Percentiles rank a stretch among this genome's conserved stretches.
Evolutionary conservation across 1,140 invertebrate genomes (phyloP).

Genomic region (Mizuhopecten yessoensis): DNA sequence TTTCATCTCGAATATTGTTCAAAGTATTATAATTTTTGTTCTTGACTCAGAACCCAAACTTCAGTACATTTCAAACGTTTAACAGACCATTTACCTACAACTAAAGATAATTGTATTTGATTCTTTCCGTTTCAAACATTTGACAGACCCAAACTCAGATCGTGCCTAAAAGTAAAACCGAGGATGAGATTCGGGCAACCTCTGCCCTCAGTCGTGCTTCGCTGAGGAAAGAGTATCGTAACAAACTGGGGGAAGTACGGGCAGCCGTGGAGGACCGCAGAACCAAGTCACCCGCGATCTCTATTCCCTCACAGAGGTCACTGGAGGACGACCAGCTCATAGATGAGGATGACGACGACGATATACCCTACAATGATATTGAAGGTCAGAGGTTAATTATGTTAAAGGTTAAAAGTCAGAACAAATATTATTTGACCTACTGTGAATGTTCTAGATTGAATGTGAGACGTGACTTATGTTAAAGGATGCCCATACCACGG

Average conservation of each 20-base stretch:
- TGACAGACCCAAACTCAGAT: constrained; percentile 60
- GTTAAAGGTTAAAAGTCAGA: too few species aligned
- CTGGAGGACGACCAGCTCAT: constrained; percentile 75
- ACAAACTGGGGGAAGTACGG: constrained; percentile 72
- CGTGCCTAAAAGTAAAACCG: constrained; percentile 53
- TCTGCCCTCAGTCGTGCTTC: constrained; percentile 75
- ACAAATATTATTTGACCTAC: too few species aligned
- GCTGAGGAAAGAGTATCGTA: constrained; percentile 71
- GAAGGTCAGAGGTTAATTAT: neutral
- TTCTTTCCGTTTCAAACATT: neutral
- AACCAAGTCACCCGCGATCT: constrained; percentile 75
- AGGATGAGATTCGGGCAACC: constrained; percentile 64
- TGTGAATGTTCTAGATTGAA: too few species aligned
- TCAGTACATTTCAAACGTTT: constrained; percentile 29
- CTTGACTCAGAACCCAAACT: too few species aligned
- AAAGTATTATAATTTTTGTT: too few species aligned
- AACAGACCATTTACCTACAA: neutral
- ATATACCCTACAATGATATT: constrained; percentile 44
- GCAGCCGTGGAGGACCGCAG: constrained; percentile 73
- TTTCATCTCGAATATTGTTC: too few species aligned
- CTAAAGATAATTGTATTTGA: too few species aligned
- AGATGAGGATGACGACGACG: constrained; percentile 77
- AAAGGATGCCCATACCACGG: too few species aligned
- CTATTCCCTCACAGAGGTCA: constrained; percentile 72
- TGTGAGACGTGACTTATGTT: too few species aligned